Evolutionary conservation across 2,888 invertebrate genomes (phyloP).

Genomic region (Mellilla xanthometata): DNA sequence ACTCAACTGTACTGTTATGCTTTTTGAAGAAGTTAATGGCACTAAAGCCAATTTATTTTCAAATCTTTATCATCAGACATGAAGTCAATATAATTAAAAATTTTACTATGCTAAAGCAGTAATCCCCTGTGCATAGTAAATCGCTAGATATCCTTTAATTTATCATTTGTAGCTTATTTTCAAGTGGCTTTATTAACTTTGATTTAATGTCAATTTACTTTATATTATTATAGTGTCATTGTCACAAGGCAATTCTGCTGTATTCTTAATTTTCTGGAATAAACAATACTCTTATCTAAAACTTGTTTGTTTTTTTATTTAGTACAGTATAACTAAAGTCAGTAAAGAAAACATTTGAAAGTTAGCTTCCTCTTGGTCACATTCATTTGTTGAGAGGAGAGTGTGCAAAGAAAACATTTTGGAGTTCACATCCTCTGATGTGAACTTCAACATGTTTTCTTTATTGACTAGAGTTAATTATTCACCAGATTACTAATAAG

Average conservation of each 20-base stretch:
- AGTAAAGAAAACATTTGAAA: too few relatives aligned
- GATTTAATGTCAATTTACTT: slow-evolving; percentile 2
- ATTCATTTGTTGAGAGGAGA: too few relatives aligned
- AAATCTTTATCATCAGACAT: too few relatives aligned
- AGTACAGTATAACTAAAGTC: background rate
- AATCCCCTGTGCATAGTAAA: slow-evolving; percentile 6
- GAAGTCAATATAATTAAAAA: background rate
- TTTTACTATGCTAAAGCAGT: background rate
- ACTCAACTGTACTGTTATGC: background rate
- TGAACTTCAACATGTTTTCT: too few relatives aligned
- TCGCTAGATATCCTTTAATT: slow-evolving; percentile 18
- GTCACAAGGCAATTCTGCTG: slow-evolving; percentile 6
- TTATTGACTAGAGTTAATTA: too few relatives aligned
- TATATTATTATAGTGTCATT: background rate
- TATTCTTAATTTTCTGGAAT: slow-evolving; percentile 8
- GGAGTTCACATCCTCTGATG: too few relatives aligned
- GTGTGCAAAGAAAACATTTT: too few relatives aligned
- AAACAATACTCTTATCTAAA: slow-evolving; percentile 1
- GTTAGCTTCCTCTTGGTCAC: too few relatives aligned
- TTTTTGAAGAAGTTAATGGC: too few relatives aligned
- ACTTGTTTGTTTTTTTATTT: background rate
- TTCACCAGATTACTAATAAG: too few relatives aligned
- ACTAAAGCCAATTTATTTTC: too few relatives aligned
- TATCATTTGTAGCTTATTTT: slow-evolving; percentile 8
- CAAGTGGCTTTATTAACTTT: slow-evolving; percentile 1